Percentiles rank a stretch among this genome's conserved stretches.
These are phyloP conservation scores for Plutomurus gul DNA, from an alignment of 1,140 invertebrate genomes.

Conservation along the genomic window DNA sequence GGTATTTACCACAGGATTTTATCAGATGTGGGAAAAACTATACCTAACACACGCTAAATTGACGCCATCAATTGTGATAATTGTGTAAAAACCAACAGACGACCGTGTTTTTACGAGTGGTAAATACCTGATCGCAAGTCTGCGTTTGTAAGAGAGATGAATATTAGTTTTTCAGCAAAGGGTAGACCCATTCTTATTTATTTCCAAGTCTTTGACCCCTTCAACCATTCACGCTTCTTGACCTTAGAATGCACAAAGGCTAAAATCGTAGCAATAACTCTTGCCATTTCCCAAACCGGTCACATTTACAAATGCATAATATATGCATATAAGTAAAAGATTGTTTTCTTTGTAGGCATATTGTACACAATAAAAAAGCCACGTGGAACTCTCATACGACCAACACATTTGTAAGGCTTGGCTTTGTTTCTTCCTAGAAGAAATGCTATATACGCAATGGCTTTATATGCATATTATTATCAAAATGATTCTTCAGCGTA, in stretches of 20 bases:
- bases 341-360: neutral
- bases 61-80: no score
- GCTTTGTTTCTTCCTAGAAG: neutral
- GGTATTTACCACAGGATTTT: no score
- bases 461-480: slow-evolving; percentile 6
- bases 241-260: neutral
- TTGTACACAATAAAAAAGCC: slow-evolving; percentile 12
- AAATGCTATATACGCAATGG: slow-evolving; percentile 19
- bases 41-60: no score
- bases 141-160: neutral
- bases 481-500: slow-evolving; percentile 29
- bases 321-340: neutral
- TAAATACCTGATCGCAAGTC: no score
- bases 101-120: no score
- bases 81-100: no score
- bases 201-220: neutral
- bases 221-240: neutral
- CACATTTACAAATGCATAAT: neutral
- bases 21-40: no score
- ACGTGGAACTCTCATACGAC: slow-evolving; percentile 4
- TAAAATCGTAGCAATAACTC: slow-evolving; percentile 25
- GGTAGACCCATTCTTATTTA: neutral
- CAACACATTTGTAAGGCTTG: neutral
- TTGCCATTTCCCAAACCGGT: slow-evolving; percentile 8
- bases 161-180: slow-evolving; percentile 16